phyloP scores from a whole-genome alignment of 1,140 invertebrate genomes.

The Drosophila repletoides region DNA sequence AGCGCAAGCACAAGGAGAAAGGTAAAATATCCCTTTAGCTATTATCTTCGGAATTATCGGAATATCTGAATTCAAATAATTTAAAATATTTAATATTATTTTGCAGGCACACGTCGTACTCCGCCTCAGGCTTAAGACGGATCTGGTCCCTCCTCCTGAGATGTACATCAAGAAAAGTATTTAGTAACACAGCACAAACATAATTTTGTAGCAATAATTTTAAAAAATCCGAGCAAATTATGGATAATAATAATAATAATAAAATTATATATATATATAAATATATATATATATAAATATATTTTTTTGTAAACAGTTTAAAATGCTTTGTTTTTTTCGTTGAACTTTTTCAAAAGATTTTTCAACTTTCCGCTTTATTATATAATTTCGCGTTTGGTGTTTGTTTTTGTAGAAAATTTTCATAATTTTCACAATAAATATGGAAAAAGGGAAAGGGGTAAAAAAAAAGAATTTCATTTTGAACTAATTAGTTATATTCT shows the following conservation, averaged over 20 bases:
- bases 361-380: slow-evolving; percentile 26
- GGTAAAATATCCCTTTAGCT: too few relatives aligned
- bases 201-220: slow-evolving; percentile 25
- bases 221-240: slow-evolving; percentile 7
- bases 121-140: slow-evolving; percentile 26
- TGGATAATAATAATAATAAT: slow-evolving; percentile 11
- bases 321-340: neutral
- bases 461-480: slow-evolving; percentile 4
- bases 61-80: neutral
- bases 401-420: slow-evolving; percentile 33
- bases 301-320: slow-evolving; percentile 48
- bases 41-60: too few relatives aligned
- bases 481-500: neutral
- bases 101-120: slow-evolving; percentile 44
- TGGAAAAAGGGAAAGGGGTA: neutral
- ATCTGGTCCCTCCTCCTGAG: slow-evolving; percentile 3
- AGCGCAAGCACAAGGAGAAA: slow-evolving; percentile 80
- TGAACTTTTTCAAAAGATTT: neutral
- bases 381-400: too few relatives aligned
- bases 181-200: slow-evolving; percentile 27
- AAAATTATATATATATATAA: slow-evolving; percentile 1
- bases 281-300: neutral
- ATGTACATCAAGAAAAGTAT: slow-evolving; percentile 29
- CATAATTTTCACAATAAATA: slow-evolving; percentile 1
- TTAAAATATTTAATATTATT: too few relatives aligned